phyloP scores from a whole-genome alignment of 2,888 invertebrate species.

The Teleiodes luculella region DNA sequence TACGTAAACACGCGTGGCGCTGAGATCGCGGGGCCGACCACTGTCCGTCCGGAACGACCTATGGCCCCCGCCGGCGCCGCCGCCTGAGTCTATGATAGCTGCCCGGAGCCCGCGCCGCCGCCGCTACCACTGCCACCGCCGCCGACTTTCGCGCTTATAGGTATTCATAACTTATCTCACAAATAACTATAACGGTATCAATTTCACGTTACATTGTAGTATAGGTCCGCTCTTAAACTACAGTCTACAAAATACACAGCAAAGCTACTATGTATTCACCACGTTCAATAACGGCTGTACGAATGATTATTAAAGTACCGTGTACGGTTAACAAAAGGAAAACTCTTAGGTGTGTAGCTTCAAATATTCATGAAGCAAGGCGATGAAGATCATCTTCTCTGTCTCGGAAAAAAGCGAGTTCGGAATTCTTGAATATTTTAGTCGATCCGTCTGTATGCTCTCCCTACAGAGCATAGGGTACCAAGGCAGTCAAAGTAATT shows the following conservation, averaged over 20 bases:
- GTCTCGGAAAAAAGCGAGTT: conserved; percentile 2
- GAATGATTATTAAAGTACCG: background rate
- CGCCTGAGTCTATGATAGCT: conserved; percentile 62
- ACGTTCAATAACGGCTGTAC: background rate
- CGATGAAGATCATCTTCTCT: conserved; percentile 6
- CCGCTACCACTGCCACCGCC: conserved; percentile 64
- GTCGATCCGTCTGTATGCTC: too few relatives aligned
- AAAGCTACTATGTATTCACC: background rate
- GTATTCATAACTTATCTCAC: conserved; percentile 39
- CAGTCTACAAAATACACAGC: background rate
- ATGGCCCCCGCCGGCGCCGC: conserved; percentile 71
- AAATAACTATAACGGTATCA: background rate
- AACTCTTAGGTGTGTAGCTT: conserved; percentile 4
- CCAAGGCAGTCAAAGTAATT: too few relatives aligned
- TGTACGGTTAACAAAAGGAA: background rate
- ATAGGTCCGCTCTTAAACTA: too few relatives aligned
- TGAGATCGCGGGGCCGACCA: conserved; percentile 60
- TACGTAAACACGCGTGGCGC: conserved; percentile 75
- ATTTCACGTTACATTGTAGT: background rate
- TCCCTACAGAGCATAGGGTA: too few relatives aligned
- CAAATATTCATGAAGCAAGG: conserved; percentile 13
- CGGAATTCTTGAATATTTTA: conserved; percentile 10
- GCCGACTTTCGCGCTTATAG: conserved; percentile 70
- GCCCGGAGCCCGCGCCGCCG: conserved; percentile 59
- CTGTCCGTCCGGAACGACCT: conserved; percentile 71